phyloP scores from a whole-genome alignment of 2,113 vertebrate species.

The Cyprinus carpio region DNA sequence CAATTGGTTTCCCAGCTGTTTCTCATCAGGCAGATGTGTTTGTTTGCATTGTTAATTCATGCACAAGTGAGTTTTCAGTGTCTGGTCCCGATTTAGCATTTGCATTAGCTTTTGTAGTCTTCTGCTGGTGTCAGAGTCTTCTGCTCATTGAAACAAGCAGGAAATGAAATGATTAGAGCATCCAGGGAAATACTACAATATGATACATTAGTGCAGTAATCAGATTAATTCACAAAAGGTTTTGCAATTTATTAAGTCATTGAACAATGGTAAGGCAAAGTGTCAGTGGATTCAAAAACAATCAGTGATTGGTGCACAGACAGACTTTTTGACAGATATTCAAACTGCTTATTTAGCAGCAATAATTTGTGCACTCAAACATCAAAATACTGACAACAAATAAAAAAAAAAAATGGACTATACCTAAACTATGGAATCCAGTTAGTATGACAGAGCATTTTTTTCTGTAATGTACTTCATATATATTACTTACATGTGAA shows the following conservation, averaged over 20 bases:
- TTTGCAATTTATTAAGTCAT: conserved; percentile 6
- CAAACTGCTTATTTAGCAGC: not conserved
- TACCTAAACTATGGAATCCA: not conserved
- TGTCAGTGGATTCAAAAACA: not conserved
- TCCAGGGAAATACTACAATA: not conserved
- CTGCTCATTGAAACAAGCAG: not conserved
- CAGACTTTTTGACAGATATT: not conserved
- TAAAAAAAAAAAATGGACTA: not conserved
- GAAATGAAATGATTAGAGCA: not conserved
- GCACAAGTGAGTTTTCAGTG: not conserved
- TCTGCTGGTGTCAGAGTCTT: not conserved
- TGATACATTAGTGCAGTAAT: not conserved
- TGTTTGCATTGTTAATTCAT: conserved; percentile 37
- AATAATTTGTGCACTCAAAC: no score
- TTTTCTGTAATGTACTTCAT: not conserved
- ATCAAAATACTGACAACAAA: no score
- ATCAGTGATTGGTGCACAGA: not conserved
- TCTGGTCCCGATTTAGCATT: not conserved
- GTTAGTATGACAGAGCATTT: not conserved
- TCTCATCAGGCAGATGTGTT: conserved; percentile 40
- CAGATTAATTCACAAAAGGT: not conserved
- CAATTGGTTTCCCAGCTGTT: conserved; percentile 31
- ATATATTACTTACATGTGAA: no score
- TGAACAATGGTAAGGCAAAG: not conserved
- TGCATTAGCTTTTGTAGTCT: not conserved